Evolutionary conservation across 2,113 vertebrate genomes (phyloP).

Genomic region (Erythrolamprus reginae): DNA sequence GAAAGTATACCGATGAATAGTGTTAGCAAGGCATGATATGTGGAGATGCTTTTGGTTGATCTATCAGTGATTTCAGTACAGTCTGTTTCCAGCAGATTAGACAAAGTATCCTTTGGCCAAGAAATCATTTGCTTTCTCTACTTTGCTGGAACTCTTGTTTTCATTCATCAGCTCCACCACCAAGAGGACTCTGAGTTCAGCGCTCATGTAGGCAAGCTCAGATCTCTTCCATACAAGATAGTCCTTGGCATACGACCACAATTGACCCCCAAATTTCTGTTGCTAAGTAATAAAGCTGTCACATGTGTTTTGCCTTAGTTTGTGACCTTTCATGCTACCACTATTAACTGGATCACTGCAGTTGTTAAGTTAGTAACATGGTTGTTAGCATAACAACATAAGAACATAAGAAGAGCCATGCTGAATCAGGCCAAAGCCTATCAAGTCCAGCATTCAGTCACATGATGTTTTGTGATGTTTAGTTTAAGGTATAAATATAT

Average conservation of each 20-base stretch:
- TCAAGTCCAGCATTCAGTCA: too few species aligned
- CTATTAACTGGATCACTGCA: neutral
- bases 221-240: neutral
- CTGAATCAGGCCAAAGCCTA: too few species aligned
- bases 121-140: slow-evolving; percentile 16
- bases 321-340: neutral
- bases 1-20: slow-evolving; percentile 59
- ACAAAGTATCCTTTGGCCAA: neutral
- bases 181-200: neutral
- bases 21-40: slow-evolving; percentile 43
- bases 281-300: neutral
- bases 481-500: too few species aligned
- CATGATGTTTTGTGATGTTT: too few species aligned
- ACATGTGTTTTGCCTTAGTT: neutral
- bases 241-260: neutral
- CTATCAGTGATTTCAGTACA: slow-evolving; percentile 23
- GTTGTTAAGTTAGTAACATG: neutral
- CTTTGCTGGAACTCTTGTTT: neutral
- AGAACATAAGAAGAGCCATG: too few species aligned
- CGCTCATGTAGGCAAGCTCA: neutral
- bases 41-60: slow-evolving; percentile 34
- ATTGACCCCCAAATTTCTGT: neutral
- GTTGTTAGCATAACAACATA: too few species aligned
- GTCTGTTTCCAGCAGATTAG: slow-evolving; percentile 6
- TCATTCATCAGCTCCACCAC: neutral